Base-by-base conservation (phyloP, 2,888 invertebrate species). In the Glaucopsyche alexis region DNA sequence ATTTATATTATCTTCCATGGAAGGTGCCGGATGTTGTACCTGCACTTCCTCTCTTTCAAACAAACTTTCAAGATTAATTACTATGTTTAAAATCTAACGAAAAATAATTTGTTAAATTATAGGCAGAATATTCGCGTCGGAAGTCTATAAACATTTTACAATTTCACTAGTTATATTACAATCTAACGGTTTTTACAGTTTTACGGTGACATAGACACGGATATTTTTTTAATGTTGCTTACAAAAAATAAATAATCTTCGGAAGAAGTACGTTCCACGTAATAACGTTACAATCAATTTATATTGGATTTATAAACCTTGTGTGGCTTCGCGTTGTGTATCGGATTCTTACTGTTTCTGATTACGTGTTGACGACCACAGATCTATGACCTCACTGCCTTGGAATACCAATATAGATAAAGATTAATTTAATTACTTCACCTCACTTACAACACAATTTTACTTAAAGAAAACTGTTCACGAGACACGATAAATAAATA, bases 241-340 rank as follows among this genome's bases (percentile, higher is more conserved):
- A 60, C 60, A 7, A 60, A 9, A 29, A 19, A 19, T 19, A 60
- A 29, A 60, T 60, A 60, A 60, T 47, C 69, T 47, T 40, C 66
- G 42, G 7, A 69, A 29, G 47, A 29, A 69, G 29, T 29, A 69
- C 29, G 69, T 38, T 55, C 49, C 4, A 69, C 29, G 47, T 19
- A 11, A 67, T 67, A 47, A 29, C 29, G 69, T 19, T 47, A 49
- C 49, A 49, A 69, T 69, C 69, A 69, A 69, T 69, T 69, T 69
- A 69, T 69, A 69, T 69, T 69, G 69, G 69, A 69, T 69, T 69
- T 69, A 49, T 19, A 29, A 16, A 29, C 14, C 14, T 69, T 69
- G 69, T 69, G 47, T 7, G 69, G 69, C 45, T 69, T 69, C 69
- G 13, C 19, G 29, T 29, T 49, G 69, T 19, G 47, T 45, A 67